Conservation (phyloP, 2,888 invertebrate species). For the Conistra vaccinii region DNA sequence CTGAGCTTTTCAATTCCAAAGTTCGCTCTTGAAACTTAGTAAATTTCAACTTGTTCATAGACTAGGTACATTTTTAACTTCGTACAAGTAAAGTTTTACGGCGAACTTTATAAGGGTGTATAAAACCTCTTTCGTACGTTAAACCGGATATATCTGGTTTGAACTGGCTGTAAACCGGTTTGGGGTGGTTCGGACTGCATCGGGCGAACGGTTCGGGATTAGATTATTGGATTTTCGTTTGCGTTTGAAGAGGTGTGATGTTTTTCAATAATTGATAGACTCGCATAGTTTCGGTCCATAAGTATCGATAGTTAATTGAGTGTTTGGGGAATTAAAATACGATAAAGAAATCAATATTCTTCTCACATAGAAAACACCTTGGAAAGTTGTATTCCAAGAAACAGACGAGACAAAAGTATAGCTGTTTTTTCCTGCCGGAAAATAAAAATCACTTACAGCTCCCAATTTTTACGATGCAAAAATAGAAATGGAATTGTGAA, state of each 20-base stretch:
- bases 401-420: background rate
- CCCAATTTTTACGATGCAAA: background rate
- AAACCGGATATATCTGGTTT: constrained; percentile 63
- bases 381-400: background rate
- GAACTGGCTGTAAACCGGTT: constrained; percentile 51
- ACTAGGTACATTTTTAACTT: constrained; percentile 65
- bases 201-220: constrained; percentile 26
- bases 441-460: background rate
- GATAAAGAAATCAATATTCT: background rate
- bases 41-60: constrained; percentile 58
- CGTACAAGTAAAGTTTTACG: constrained; percentile 30
- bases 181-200: constrained; percentile 41
- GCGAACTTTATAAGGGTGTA: constrained; percentile 50
- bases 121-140: constrained; percentile 49
- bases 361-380: too few species aligned
- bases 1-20: constrained; percentile 58
- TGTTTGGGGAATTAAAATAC: background rate
- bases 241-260: background rate
- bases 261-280: constrained; percentile 3
- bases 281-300: background rate
- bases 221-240: constrained; percentile 39
- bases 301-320: background rate
- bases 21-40: constrained; percentile 55
- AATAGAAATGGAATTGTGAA: background rate
- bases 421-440: background rate